These are phyloP conservation scores for Tigriopus japonicus DNA, from an alignment of 1,140 invertebrate genomes.

Conservation along the genomic window DNA sequence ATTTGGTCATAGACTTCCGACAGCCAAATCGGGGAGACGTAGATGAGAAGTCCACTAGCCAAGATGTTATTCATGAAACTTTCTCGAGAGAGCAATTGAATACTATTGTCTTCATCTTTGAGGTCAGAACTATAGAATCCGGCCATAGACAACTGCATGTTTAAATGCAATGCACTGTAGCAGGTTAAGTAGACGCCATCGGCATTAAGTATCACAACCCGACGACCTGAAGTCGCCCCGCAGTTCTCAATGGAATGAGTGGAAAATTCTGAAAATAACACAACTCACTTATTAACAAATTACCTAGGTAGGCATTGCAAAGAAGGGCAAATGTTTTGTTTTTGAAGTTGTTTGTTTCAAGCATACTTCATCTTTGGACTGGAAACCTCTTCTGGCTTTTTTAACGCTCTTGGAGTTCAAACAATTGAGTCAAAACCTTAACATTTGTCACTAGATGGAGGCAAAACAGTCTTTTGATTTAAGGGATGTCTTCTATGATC, in stretches of 20 bases:
- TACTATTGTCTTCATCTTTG: neutral
- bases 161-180: slow-evolving; percentile 59
- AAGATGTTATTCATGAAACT: slow-evolving; percentile 79
- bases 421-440: no score
- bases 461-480: no score
- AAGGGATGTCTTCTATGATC: no score
- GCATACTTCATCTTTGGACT: no score
- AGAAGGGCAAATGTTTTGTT: no score
- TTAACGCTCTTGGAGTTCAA: no score
- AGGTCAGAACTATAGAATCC: slow-evolving; percentile 46
- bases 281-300: no score
- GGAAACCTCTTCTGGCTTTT: no score
- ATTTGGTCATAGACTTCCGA: slow-evolving; percentile 73
- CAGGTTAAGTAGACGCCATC: slow-evolving; percentile 83
- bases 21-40: slow-evolving; percentile 74
- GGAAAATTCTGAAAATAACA: neutral
- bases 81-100: slow-evolving; percentile 32
- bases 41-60: slow-evolving; percentile 70
- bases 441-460: no score
- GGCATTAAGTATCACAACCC: slow-evolving; percentile 64
- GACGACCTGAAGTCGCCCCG: slow-evolving; percentile 9
- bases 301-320: no score
- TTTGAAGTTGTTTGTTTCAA: no score
- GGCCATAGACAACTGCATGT: slow-evolving; percentile 51
- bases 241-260: neutral